Evolutionary conservation across 2,113 vertebrate species (phyloP).

Genomic region (Cheirogaleus medius): DNA sequence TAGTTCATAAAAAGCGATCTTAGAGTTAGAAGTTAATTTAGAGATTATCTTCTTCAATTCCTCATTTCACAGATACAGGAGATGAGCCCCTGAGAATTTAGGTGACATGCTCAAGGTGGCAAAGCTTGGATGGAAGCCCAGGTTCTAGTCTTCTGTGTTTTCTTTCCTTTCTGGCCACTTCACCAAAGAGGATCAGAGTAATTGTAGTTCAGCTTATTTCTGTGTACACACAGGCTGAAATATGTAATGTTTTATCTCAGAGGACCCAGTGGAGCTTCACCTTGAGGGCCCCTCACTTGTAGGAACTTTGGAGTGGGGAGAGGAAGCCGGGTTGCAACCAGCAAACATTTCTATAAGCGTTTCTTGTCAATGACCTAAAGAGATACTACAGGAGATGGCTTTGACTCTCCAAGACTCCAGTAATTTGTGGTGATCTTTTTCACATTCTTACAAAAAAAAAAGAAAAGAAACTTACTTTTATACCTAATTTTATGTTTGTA

Average conservation of each 20-base stretch:
- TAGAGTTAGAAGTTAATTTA: neutral
- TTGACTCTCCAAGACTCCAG: neutral
- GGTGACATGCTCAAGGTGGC: neutral
- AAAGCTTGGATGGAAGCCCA: neutral
- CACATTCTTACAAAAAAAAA: neutral
- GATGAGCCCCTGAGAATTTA: neutral
- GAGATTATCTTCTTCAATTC: neutral
- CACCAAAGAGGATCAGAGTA: neutral
- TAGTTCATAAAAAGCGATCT: neutral
- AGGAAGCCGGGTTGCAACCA: neutral
- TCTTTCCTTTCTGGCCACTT: neutral
- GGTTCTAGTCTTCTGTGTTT: neutral
- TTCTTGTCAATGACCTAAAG: neutral
- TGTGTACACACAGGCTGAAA: neutral
- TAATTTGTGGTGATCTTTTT: constrained; percentile 24
- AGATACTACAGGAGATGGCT: neutral
- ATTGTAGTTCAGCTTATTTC: neutral
- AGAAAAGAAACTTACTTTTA: neutral
- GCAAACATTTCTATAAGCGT: neutral
- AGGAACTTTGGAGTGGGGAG: neutral
- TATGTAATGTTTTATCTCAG: neutral
- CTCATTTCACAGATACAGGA: neutral
- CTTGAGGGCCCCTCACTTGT: neutral
- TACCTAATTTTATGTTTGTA: neutral
- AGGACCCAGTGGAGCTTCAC: neutral